A percentile compares a stretch with the other conserved stretches of the same genome.
Conservation (phyloP, 2,113 vertebrate species). For the Gallinago media region DNA sequence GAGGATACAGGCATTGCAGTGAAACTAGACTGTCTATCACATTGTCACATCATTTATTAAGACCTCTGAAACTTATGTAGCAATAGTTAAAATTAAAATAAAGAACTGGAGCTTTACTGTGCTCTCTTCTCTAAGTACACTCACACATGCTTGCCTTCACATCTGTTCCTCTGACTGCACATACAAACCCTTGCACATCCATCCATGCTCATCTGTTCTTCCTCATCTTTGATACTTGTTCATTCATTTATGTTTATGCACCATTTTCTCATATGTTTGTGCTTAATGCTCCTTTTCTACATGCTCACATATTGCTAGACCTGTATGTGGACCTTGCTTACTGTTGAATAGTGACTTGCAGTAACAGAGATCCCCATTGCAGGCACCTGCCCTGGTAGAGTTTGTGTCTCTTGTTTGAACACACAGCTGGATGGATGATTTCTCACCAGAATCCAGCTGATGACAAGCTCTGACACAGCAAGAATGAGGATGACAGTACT, state of each 20-base stretch:
- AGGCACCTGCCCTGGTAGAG: background rate
- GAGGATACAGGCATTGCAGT: background rate
- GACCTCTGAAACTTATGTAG: background rate
- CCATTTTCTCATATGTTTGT: background rate
- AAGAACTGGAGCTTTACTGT: background rate
- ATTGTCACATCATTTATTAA: background rate
- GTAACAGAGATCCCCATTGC: background rate
- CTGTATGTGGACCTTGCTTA: background rate
- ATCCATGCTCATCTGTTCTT: background rate
- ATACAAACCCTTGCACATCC: background rate
- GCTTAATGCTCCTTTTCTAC: background rate
- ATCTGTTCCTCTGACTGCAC: background rate
- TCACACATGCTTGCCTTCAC: background rate
- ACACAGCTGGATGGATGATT: background rate
- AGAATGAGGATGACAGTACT: background rate
- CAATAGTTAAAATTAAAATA: background rate
- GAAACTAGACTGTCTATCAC: background rate
- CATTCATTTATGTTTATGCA: background rate
- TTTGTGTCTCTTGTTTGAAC: background rate
- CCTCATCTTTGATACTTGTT: background rate
- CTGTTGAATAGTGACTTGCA: background rate
- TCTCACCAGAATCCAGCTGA: background rate
- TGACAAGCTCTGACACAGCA: background rate
- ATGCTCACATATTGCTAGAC: background rate
- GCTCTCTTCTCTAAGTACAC: background rate